Evolutionary conservation across 2,888 invertebrate genomes (phyloP).

Genomic region (Lymantria dispar): DNA sequence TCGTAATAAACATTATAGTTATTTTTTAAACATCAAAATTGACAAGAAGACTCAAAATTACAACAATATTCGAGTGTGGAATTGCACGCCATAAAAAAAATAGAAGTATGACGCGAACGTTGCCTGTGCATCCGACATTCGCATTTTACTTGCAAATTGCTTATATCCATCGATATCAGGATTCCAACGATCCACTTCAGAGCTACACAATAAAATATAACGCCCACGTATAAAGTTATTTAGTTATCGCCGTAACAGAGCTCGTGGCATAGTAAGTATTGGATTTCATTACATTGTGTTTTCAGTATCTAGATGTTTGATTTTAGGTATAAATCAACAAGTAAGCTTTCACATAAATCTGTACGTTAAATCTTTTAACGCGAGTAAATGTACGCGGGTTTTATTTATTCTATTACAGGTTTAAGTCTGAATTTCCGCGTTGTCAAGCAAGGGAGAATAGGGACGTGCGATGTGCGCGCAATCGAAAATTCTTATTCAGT

Average conservation of each 20-base stretch:
- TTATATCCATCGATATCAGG: conserved; percentile 68
- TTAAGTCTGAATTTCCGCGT: conserved; percentile 60
- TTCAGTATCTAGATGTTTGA: conserved; percentile 20
- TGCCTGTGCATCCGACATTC: conserved; percentile 60
- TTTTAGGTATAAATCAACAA: conserved; percentile 32
- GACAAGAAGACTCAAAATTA: conserved; percentile 31
- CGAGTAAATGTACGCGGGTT: conserved; percentile 42
- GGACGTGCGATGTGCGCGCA: conserved; percentile 48
- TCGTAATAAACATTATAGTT: background rate
- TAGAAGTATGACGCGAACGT: conserved; percentile 38
- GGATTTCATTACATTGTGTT: conserved; percentile 20
- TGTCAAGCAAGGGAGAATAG: conserved; percentile 45
- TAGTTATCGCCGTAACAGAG: conserved; percentile 15
- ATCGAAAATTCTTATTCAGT: conserved; percentile 77
- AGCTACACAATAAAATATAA: conserved; percentile 32
- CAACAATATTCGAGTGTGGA: conserved; percentile 52
- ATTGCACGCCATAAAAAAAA: conserved; percentile 60
- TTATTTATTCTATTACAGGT: conserved; percentile 65
- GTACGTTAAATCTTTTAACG: conserved; percentile 26
- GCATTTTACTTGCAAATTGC: conserved; percentile 79
- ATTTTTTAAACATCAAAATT: conserved; percentile 3
- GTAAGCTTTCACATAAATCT: conserved; percentile 37
- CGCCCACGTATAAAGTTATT: conserved; percentile 12
- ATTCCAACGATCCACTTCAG: conserved; percentile 38
- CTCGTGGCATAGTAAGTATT: conserved; percentile 14